These are phyloP conservation scores for Neolamprologus toae DNA, from an alignment of 2,113 vertebrate genomes.

Conservation along the genomic window DNA sequence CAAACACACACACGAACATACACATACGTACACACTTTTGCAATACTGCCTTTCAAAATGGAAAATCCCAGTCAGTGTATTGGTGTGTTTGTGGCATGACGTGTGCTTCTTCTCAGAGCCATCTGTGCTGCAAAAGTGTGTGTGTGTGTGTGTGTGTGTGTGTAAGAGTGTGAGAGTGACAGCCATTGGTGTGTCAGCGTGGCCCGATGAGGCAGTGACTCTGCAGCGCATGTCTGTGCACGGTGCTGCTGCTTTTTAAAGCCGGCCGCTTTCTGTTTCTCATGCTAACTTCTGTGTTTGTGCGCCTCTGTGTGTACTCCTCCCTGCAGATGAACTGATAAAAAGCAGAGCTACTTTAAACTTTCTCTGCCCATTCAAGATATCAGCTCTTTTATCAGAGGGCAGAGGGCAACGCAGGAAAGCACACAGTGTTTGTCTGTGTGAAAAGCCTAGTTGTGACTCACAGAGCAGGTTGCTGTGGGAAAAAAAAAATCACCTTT, in stretches of 20 bases:
- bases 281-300: neutral
- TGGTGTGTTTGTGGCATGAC: neutral
- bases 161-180: neutral
- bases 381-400: neutral
- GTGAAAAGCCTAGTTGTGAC: neutral
- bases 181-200: neutral
- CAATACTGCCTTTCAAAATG: constrained; percentile 4
- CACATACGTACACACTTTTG: neutral
- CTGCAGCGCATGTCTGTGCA: constrained; percentile 6
- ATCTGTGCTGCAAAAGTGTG: neutral
- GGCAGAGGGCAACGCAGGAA: neutral
- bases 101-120: constrained; percentile 12
- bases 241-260: neutral
- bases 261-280: neutral
- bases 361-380: neutral
- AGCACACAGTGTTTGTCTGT: neutral
- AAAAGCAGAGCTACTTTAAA: neutral
- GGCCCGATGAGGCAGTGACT: constrained; percentile 1
- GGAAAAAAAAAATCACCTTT: constrained; percentile 22
- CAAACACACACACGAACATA: neutral
- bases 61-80: constrained; percentile 24
- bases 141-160: neutral
- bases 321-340: neutral
- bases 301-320: neutral
- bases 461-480: constrained; percentile 29